phyloP scores from a whole-genome alignment of 2,888 invertebrate species.

The Mayetiola destructor region DNA sequence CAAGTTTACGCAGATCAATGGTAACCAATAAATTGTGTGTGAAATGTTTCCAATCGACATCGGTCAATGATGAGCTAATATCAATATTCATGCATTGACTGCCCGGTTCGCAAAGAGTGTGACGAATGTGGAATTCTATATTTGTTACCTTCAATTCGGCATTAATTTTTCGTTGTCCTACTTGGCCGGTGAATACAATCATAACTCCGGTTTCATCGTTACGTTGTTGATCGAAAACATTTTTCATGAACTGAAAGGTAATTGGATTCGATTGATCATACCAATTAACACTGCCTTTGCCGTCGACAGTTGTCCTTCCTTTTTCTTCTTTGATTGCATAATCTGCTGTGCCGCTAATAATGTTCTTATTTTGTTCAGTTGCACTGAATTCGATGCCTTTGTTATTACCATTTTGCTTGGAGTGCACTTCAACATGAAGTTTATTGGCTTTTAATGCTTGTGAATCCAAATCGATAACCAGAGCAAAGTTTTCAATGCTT shows the following conservation, averaged over 20 bases:
- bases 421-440: constrained; percentile 46
- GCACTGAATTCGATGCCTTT: constrained; percentile 50
- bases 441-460: constrained; percentile 49
- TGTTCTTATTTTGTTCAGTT: constrained; percentile 44
- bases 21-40: constrained; percentile 49
- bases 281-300: constrained; percentile 56
- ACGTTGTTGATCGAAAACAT: constrained; percentile 40
- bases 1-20: constrained; percentile 58
- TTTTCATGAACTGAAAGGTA: constrained; percentile 58
- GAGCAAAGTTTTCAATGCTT: constrained; percentile 47
- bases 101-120: constrained; percentile 63
- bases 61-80: constrained; percentile 25
- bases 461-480: constrained; percentile 47
- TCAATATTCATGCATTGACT: constrained; percentile 64
- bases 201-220: constrained; percentile 53
- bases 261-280: constrained; percentile 52
- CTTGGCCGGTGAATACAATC: constrained; percentile 50
- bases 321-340: constrained; percentile 57
- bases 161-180: constrained; percentile 55
- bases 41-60: constrained; percentile 29
- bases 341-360: constrained; percentile 55
- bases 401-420: constrained; percentile 44
- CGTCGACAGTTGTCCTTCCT: constrained; percentile 57
- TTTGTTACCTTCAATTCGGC: constrained; percentile 56
- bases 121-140: constrained; percentile 52